Evolutionary conservation across 2,113 vertebrate species (phyloP).

Genomic region (Antigone vipio): DNA sequence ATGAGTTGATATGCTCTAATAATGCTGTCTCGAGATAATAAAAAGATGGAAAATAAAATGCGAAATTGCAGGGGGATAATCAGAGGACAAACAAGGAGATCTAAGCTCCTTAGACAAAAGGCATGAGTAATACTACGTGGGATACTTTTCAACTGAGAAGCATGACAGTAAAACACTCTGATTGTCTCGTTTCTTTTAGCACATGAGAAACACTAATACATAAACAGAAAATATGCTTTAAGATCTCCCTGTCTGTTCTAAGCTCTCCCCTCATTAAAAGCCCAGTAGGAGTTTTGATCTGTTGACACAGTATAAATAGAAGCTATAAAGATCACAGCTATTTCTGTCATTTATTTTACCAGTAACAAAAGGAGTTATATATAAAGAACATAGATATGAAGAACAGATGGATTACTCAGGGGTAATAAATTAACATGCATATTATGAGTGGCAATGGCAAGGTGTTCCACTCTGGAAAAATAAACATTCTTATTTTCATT

Average conservation of each 20-base stretch:
- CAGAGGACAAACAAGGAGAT: neutral
- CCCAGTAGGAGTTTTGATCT: neutral
- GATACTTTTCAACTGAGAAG: neutral
- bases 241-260: neutral
- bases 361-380: neutral
- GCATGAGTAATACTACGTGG: neutral
- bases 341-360: neutral
- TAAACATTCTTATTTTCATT: neutral
- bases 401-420: neutral
- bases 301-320: neutral
- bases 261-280: slow-evolving; percentile 13
- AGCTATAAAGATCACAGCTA: neutral
- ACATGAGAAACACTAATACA: neutral
- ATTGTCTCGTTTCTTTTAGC: neutral
- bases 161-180: neutral
- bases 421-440: neutral
- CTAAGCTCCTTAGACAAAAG: neutral
- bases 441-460: neutral
- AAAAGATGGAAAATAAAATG: neutral
- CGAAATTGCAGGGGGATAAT: neutral
- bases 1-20: neutral
- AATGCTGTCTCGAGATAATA: neutral
- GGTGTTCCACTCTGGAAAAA: neutral
- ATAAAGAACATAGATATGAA: neutral
- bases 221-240: slow-evolving; percentile 12